phyloP scores from a whole-genome alignment of 2,888 invertebrate genomes.

The Leucozona laternaria region DNA sequence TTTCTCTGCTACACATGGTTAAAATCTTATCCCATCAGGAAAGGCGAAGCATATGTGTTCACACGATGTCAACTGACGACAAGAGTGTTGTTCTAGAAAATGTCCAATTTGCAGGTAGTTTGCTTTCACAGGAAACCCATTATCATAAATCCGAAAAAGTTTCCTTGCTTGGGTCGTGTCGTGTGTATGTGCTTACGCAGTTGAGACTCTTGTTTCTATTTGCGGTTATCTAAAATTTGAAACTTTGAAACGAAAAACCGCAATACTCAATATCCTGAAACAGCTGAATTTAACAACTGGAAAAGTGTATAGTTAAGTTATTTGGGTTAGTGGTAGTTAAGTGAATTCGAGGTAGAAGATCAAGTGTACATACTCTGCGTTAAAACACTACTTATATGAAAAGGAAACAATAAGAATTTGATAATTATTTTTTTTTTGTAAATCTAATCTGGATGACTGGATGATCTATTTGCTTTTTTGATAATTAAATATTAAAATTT shows the following conservation, averaged over 20 bases:
- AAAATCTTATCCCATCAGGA: neutral
- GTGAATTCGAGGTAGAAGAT: neutral
- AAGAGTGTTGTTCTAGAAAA: conserved; percentile 12
- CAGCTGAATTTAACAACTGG: conserved; percentile 13
- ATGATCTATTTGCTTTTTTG: no score
- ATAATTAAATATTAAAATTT: no score
- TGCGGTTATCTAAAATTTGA: conserved; percentile 13
- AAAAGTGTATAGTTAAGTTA: neutral
- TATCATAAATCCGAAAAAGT: conserved; percentile 10
- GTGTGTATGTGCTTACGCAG: neutral
- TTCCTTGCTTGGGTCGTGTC: neutral
- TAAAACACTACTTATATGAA: no score
- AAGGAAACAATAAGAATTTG: no score
- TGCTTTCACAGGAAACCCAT: conserved; percentile 1
- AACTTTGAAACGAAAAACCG: conserved; percentile 1
- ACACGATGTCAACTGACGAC: conserved; percentile 1
- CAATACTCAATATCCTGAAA: neutral
- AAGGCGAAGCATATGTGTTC: neutral
- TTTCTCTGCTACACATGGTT: neutral
- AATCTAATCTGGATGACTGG: no score
- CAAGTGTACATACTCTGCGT: neutral
- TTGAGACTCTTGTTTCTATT: conserved; percentile 11
- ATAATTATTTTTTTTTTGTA: no score
- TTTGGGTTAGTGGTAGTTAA: neutral
- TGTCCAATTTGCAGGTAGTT: conserved; percentile 21